Percentiles rank a stretch among this genome's conserved stretches.
Conservation (phyloP, 2,113 vertebrate genomes). For the Centropus unirufus region DNA sequence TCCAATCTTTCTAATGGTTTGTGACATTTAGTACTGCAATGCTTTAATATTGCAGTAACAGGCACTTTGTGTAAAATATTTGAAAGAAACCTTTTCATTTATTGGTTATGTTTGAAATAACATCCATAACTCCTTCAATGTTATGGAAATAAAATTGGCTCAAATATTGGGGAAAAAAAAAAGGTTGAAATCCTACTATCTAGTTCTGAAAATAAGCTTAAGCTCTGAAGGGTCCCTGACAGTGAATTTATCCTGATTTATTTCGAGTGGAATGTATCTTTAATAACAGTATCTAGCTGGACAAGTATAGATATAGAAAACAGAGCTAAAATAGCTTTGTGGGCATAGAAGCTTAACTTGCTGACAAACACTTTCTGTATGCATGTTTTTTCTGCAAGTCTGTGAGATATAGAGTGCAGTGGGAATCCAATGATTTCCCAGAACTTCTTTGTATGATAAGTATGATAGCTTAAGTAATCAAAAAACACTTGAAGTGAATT, state of each 20-base stretch:
- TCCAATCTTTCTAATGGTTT: background rate
- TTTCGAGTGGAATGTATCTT: background rate
- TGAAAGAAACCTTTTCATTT: background rate
- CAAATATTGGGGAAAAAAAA: background rate
- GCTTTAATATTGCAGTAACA: background rate
- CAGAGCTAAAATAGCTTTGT: background rate
- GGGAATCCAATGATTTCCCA: background rate
- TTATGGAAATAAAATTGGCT: background rate
- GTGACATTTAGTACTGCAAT: background rate
- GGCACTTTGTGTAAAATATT: background rate
- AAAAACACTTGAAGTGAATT: background rate
- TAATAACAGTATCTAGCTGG: background rate
- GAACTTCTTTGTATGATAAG: background rate
- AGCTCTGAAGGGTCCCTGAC: accelerated
- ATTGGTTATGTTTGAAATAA: background rate
- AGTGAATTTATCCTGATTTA: background rate
- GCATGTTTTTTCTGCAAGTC: background rate
- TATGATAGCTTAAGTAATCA: background rate
- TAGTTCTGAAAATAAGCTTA: background rate
- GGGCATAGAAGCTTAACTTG: background rate
- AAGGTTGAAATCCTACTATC: background rate
- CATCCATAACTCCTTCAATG: background rate
- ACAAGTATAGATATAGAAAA: background rate
- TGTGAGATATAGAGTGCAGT: background rate
- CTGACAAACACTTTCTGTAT: background rate